phyloP scores from a whole-genome alignment of 2,888 invertebrate genomes.

The Drosophila flavopinicola region DNA sequence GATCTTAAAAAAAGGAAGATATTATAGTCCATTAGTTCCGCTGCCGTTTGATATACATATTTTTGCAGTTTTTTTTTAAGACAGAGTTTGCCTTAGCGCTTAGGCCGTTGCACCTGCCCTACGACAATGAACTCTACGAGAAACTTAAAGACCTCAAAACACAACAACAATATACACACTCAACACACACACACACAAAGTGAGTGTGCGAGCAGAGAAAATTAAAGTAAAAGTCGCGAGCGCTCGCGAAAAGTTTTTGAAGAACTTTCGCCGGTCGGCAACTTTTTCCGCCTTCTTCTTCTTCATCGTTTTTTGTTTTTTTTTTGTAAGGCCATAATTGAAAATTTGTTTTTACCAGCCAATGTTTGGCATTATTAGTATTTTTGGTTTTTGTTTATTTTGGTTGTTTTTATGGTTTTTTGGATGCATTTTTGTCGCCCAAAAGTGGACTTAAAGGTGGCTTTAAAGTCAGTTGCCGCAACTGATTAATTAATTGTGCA shows the following conservation, averaged over 20 bases:
- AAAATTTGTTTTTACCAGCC: slow-evolving; percentile 65
- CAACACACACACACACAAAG: slow-evolving; percentile 9
- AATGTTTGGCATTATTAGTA: slow-evolving; percentile 34
- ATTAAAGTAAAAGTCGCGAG: slow-evolving; percentile 77
- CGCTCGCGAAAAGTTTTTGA: slow-evolving; percentile 60
- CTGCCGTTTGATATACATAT: slow-evolving; percentile 28
- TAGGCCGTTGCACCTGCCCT: slow-evolving; percentile 72
- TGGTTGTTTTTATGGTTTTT: not conserved
- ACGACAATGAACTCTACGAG: slow-evolving; percentile 61
- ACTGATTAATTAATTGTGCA: slow-evolving; percentile 80
- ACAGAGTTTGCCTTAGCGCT: slow-evolving; percentile 38
- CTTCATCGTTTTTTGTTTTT: slow-evolving; percentile 1
- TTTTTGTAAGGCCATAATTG: slow-evolving; percentile 68
- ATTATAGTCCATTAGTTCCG: no score
- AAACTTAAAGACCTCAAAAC: slow-evolving; percentile 53
- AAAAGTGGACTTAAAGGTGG: slow-evolving; percentile 12
- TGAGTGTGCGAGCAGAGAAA: slow-evolving; percentile 26
- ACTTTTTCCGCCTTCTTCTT: slow-evolving; percentile 36
- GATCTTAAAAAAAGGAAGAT: no score
- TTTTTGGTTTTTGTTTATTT: slow-evolving; percentile 3
- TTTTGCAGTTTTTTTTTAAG: slow-evolving; percentile 26
- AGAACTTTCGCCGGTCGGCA: slow-evolving; percentile 71
- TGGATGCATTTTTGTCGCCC: slow-evolving; percentile 2
- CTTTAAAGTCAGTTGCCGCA: slow-evolving; percentile 12
- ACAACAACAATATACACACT: slow-evolving; percentile 14